A percentile compares a stretch with the other conserved stretches of the same genome.
These are phyloP conservation scores for Aleiodes leptofemur DNA, from an alignment of 2,888 invertebrate genomes.

Conservation along the genomic window DNA sequence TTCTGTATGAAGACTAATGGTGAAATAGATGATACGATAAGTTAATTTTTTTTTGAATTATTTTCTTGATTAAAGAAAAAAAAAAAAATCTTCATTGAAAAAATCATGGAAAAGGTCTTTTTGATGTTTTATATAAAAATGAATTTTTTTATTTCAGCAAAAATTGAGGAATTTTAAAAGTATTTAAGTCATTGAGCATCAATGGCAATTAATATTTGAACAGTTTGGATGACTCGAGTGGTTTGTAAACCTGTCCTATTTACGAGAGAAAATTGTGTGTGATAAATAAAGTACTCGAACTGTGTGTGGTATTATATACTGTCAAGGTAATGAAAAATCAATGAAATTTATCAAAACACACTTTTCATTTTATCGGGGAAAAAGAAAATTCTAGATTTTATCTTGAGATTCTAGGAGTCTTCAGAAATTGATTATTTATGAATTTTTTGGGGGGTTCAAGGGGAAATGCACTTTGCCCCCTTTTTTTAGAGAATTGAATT, in stretches of 20 bases:
- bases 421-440: too few species aligned
- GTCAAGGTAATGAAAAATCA: conserved; percentile 17
- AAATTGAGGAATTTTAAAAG: not conserved
- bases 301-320: not conserved
- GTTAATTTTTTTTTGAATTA: conserved; percentile 1
- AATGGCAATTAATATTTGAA: conserved; percentile 29
- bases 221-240: conserved; percentile 9
- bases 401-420: too few species aligned
- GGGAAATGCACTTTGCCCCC: too few species aligned
- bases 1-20: not conserved
- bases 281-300: conserved; percentile 15
- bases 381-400: too few species aligned
- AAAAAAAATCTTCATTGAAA: too few species aligned
- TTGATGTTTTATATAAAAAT: too few species aligned
- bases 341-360: conserved; percentile 1
- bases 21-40: conserved; percentile 5
- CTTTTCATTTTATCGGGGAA: too few species aligned
- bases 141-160: too few species aligned
- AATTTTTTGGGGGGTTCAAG: too few species aligned
- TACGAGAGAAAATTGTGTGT: not conserved
- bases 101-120: too few species aligned
- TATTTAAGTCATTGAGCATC: conserved; percentile 13
- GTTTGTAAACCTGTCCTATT: conserved; percentile 21
- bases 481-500: too few species aligned
- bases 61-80: not conserved